These are phyloP conservation scores for Anabacerthia variegaticeps DNA, from an alignment of 2,797 vertebrate genomes.

Conservation along the genomic window DNA sequence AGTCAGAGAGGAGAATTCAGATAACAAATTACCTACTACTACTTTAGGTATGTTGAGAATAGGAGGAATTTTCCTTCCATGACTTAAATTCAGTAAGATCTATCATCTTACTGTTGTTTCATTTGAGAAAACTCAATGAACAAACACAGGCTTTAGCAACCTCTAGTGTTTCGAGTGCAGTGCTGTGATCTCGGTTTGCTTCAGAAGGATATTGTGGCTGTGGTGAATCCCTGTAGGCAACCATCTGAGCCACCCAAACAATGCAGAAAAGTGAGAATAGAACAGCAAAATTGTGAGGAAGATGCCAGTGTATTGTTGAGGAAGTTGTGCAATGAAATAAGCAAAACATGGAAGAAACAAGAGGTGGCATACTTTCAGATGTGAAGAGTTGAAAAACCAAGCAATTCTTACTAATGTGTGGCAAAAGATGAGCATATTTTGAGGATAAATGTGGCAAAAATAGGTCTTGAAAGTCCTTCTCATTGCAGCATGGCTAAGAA, in stretches of 20 bases:
- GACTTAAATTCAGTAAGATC: not conserved
- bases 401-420: not conserved
- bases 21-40: not conserved
- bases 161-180: conserved; percentile 6
- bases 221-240: not conserved
- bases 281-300: not conserved
- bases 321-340: not conserved
- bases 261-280: not conserved
- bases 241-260: not conserved
- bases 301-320: not conserved
- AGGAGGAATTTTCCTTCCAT: not conserved
- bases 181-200: not conserved
- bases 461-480: not conserved
- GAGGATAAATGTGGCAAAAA: not conserved
- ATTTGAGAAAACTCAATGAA: not conserved
- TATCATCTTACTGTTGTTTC: not conserved
- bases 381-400: not conserved
- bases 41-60: not conserved
- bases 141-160: conserved; percentile 23
- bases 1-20: not conserved
- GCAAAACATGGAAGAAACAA: not conserved
- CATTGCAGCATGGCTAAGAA: not conserved
- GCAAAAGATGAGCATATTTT: not conserved
- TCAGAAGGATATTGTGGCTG: not conserved
- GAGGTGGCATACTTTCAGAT: not conserved